These are phyloP conservation scores for Papilio machaon DNA, from an alignment of 1,140 invertebrate species.

Conservation along the genomic window DNA sequence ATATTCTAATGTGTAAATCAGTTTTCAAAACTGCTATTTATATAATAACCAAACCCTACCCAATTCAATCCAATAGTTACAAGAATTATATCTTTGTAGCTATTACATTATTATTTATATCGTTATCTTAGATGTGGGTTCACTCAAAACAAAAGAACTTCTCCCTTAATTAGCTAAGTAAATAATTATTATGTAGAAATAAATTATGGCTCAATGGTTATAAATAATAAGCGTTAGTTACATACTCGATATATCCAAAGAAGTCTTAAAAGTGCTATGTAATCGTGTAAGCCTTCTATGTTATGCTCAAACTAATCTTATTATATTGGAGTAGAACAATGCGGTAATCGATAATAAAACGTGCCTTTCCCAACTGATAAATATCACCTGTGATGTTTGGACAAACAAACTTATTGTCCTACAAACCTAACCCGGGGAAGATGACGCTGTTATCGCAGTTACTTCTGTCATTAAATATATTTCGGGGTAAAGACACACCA, in stretches of 20 bases:
- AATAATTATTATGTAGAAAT: not conserved
- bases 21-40: too few species aligned
- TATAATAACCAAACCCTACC: too few species aligned
- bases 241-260: not conserved
- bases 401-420: not conserved
- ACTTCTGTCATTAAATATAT: too few species aligned
- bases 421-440: not conserved
- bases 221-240: conserved; percentile 15
- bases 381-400: not conserved
- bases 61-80: too few species aligned
- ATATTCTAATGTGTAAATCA: too few species aligned
- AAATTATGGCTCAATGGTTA: not conserved
- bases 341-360: conserved; percentile 12
- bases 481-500: too few species aligned
- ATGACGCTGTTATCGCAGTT: too few species aligned
- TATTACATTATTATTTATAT: too few species aligned
- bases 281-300: conserved; percentile 21
- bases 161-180: not conserved
- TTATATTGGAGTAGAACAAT: conserved; percentile 31
- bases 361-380: conserved; percentile 7
- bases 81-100: too few species aligned
- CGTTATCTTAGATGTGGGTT: not conserved
- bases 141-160: not conserved
- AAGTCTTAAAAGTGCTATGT: conserved; percentile 34
- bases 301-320: conserved; percentile 31